phyloP scores from a whole-genome alignment of 64 coral and sea anemone species.

The Platygyra sinensis region DNA sequence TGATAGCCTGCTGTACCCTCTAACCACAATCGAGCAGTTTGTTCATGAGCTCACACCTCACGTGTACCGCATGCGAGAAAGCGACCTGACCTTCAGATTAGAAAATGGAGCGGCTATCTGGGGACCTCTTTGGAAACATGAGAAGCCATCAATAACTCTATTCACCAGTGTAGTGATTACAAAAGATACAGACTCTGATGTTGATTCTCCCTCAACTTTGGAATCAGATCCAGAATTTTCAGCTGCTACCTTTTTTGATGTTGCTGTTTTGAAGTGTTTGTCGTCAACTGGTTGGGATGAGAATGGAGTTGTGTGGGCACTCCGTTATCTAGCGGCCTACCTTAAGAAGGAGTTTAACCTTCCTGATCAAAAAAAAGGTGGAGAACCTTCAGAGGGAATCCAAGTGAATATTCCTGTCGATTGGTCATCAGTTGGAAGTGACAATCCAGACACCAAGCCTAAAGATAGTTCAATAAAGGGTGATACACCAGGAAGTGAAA shows the following conservation, averaged over 20 bases:
- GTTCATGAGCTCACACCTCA: slow-evolving; percentile 81
- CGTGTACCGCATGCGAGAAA: slow-evolving; percentile 73
- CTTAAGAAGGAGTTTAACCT: slow-evolving; percentile 82
- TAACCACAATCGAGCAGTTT: slow-evolving; percentile 86
- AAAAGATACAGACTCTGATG: slow-evolving; percentile 62
- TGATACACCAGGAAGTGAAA: neutral
- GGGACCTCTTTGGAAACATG: slow-evolving; percentile 81
- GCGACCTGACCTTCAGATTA: slow-evolving; percentile 85
- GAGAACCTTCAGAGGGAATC: neutral
- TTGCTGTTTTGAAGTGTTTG: slow-evolving; percentile 91
- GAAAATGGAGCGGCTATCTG: slow-evolving; percentile 85
- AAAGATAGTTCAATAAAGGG: neutral
- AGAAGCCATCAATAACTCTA: slow-evolving; percentile 63
- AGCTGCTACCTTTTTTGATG: slow-evolving; percentile 85
- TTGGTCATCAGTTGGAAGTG: neutral
- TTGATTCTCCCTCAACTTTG: neutral
- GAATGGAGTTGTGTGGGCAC: slow-evolving; percentile 85
- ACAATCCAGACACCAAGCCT: neutral
- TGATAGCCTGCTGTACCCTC: slow-evolving; percentile 80
- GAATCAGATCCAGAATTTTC: slow-evolving; percentile 44
- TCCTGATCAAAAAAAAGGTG: slow-evolving; percentile 8
- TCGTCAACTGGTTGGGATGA: slow-evolving; percentile 84
- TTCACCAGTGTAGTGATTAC: slow-evolving; percentile 75
- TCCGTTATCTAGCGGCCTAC: slow-evolving; percentile 82
- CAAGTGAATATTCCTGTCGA: neutral